Evolutionary conservation across 2,888 invertebrate genomes (phyloP).

Genomic region (Strigamia crassipes): DNA sequence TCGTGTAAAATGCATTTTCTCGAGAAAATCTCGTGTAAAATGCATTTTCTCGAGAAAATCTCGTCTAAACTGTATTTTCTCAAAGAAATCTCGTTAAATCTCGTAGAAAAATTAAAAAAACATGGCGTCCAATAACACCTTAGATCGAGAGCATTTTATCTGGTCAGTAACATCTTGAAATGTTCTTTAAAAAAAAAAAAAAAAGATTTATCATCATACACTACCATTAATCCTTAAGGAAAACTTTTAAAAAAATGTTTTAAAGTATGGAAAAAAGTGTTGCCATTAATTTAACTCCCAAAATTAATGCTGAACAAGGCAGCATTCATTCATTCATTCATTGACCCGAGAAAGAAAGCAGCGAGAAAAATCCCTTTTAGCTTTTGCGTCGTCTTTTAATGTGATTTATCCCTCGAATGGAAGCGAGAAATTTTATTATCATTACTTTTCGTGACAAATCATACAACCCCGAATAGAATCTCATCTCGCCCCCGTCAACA

Average conservation of each 20-base stretch:
- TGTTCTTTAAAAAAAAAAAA: no score
- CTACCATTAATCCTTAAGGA: background rate
- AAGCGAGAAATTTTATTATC: constrained; percentile 17
- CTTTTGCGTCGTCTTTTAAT: background rate
- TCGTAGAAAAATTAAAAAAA: no score
- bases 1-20: no score
- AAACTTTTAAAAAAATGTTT: background rate
- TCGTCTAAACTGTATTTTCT: no score
- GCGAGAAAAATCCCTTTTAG: background rate
- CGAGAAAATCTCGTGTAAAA: no score
- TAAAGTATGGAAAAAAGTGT: background rate
- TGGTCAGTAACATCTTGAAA: no score
- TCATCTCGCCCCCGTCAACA: background rate
- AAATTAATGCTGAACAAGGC: constrained; percentile 26
- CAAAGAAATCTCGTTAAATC: no score
- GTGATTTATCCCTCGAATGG: constrained; percentile 13
- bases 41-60: no score
- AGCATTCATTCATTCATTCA: constrained; percentile 32
- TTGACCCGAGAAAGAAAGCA: background rate
- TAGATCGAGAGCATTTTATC: no score
- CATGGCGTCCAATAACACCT: no score
- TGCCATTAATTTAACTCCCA: background rate
- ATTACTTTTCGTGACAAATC: constrained; percentile 36
- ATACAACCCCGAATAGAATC: background rate
- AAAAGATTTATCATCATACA: background rate